Percentiles rank a stretch among this genome's conserved stretches.
phyloP scores from a whole-genome alignment of 2,797 vertebrate genomes.

The Buphagus erythrorhynchus region DNA sequence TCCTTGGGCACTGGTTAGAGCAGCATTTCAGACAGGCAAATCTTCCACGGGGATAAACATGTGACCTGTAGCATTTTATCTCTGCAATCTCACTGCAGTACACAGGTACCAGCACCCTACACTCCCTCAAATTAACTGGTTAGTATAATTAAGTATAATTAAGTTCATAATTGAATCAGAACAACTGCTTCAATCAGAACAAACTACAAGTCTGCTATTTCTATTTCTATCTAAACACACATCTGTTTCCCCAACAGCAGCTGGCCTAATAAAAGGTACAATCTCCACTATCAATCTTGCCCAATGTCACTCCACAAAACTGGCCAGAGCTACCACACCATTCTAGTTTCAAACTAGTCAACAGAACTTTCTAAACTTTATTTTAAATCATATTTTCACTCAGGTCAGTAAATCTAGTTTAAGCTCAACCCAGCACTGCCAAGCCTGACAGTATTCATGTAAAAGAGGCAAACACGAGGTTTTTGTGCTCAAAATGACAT shows the following conservation, averaged over 20 bases:
- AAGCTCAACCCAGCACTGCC: background rate
- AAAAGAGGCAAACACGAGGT: background rate
- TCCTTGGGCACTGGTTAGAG: background rate
- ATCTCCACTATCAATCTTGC: background rate
- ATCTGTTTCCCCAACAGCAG: constrained; percentile 36
- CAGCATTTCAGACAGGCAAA: background rate
- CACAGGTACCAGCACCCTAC: background rate
- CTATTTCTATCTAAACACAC: background rate
- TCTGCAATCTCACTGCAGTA: background rate
- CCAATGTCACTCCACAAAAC: background rate
- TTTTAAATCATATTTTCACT: background rate
- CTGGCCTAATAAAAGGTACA: constrained; percentile 19
- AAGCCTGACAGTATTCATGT: background rate
- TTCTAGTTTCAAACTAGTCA: background rate
- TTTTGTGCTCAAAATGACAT: background rate
- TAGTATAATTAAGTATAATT: background rate
- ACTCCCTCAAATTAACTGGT: background rate
- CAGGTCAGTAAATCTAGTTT: background rate
- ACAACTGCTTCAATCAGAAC: background rate
- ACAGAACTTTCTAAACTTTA: background rate
- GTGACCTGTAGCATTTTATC: background rate
- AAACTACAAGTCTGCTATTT: background rate
- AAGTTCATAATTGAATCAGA: background rate
- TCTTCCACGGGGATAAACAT: background rate
- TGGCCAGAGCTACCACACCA: background rate